Base-by-base conservation (phyloP, 2,113 vertebrate species). In the Laticauda colubrina region DNA sequence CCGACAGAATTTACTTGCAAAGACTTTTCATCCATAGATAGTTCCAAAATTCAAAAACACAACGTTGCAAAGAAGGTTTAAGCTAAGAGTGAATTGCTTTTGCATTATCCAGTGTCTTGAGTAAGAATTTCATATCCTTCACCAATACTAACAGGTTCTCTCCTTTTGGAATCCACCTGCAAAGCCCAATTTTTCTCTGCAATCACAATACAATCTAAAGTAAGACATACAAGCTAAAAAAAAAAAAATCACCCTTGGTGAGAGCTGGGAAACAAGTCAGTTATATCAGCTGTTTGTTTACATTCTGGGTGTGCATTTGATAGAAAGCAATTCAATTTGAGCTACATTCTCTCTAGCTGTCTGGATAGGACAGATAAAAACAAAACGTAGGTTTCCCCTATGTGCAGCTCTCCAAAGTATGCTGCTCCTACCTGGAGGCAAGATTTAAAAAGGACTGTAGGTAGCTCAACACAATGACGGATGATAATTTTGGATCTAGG, bases 241-340 rank as follows among this genome's bases (percentile, higher is more conserved):
- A 7, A 56, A 69, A 56, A 18, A 10, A 59, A 48, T 57, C 86
- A 26, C 4, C 26, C 10, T 39, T 21, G 11, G 18, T 10, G 4
- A 87, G 14, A 85, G 6, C 56, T 39, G 11, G 75, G 24, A 89
- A 18, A n/a, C 39, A 56, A 1, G n/a, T 24, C 43, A 24, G 53
- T 85, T 85, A 26, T 85, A 92, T 51, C 21, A 48, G 55, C 39
- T 55, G 54, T 12, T n/a, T 64, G 23, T 64, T 90, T 90, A 61
- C 81, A 61, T 90, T 90, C 56, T 90, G 89, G 92, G 89, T 87
- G 89, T 93, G 89, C 29, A 4, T 23, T 9, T 18, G 26, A 39
- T 11, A 43, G 23, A 29, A 81, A 90, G 45, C 75, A 29, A 53
- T 48, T 61, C 34, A 11, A 48, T 45, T 29, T 87, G 69, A 75